phyloP scores from a whole-genome alignment of 1,140 invertebrate genomes.

The Drosophila leontia region DNA sequence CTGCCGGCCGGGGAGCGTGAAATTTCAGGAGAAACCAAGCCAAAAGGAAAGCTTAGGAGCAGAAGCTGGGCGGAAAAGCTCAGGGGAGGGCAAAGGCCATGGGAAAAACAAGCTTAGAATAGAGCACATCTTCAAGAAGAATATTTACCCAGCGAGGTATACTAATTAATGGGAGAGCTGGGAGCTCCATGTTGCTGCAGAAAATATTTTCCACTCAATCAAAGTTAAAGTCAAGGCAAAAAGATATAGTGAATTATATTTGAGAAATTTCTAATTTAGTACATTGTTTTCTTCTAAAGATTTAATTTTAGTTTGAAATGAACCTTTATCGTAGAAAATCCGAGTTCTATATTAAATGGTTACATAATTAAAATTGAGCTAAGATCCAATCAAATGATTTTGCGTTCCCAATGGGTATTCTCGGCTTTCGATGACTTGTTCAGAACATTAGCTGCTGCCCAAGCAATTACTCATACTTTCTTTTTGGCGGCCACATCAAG shows the following conservation, averaged over 20 bases:
- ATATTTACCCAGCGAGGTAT: constrained; percentile 11
- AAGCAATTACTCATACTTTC: constrained; percentile 51
- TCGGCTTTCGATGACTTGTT: background rate
- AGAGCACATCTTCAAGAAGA: constrained; percentile 15
- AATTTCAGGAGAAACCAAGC: constrained; percentile 27
- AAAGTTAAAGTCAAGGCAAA: background rate
- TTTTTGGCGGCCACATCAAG: constrained; percentile 25
- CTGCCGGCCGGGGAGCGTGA: constrained; percentile 41
- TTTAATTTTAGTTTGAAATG: background rate
- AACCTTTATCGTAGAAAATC: background rate
- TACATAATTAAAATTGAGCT: background rate
- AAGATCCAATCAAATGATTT: background rate
- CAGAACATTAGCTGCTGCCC: constrained; percentile 30
- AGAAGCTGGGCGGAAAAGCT: background rate
- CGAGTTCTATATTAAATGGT: too few species aligned
- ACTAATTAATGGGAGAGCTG: constrained; percentile 14
- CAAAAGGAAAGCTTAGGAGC: constrained; percentile 22
- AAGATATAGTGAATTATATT: background rate
- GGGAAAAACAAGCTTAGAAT: constrained; percentile 17
- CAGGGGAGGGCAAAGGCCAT: background rate
- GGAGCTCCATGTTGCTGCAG: background rate
- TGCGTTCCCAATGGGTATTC: background rate
- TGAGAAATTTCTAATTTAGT: too few species aligned
- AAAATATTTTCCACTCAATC: constrained; percentile 3
- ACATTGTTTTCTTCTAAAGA: background rate